These are phyloP conservation scores for Dendrolimus houi DNA, from an alignment of 2,888 invertebrate genomes.

Conservation along the genomic window DNA sequence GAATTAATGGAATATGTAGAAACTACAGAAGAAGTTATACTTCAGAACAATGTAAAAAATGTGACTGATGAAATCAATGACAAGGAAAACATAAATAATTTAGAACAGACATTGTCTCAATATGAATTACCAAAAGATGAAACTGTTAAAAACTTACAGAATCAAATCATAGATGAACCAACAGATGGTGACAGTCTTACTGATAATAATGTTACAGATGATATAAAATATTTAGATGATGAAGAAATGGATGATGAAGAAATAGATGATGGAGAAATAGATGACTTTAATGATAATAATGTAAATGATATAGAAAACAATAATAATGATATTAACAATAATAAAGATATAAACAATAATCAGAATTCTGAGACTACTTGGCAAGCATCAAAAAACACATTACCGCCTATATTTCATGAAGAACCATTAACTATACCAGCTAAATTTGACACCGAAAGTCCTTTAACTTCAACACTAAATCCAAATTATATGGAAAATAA, in stretches of 20 bases:
- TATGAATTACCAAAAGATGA: background rate
- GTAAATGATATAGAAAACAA: background rate
- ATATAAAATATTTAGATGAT: background rate
- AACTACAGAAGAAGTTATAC: background rate
- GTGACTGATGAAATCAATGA: background rate
- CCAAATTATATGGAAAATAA: slow-evolving; percentile 2
- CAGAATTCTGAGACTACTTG: slow-evolving; percentile 1
- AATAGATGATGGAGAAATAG: background rate
- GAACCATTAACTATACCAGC: slow-evolving; percentile 8
- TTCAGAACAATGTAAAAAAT: background rate
- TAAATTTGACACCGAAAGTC: slow-evolving; percentile 2
- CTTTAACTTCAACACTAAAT: slow-evolving; percentile 9
- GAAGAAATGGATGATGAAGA: background rate
- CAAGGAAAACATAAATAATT: background rate
- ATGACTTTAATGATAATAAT: background rate
- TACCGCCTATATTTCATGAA: slow-evolving; percentile 17
- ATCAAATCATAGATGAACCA: background rate
- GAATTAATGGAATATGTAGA: background rate
- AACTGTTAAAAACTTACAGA: background rate
- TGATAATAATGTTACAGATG: background rate
- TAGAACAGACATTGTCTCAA: background rate
- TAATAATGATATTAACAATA: background rate
- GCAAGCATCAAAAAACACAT: slow-evolving; percentile 7
- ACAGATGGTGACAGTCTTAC: background rate
- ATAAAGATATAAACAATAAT: background rate